Conservation (phyloP, 2,797 vertebrate genomes). For the Peromyscus attwateri region DNA sequence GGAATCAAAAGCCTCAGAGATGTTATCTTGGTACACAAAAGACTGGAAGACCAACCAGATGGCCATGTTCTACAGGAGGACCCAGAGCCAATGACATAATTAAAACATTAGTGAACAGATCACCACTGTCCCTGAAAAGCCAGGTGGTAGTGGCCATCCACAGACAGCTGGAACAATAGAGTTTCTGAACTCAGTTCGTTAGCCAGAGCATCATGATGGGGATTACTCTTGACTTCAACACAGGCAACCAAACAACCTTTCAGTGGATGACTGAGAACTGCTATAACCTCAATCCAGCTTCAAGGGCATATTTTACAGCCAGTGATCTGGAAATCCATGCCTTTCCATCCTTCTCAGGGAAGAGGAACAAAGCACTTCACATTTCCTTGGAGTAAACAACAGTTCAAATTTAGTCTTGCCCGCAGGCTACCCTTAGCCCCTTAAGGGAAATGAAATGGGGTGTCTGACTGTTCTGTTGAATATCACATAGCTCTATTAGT, state of each 20-base stretch:
- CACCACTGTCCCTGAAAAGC: not conserved
- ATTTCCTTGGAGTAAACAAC: not conserved
- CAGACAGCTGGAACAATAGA: not conserved
- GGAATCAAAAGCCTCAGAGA: slow-evolving; percentile 26
- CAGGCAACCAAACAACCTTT: not conserved
- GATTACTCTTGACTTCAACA: not conserved
- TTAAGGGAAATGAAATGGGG: not conserved
- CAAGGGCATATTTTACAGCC: not conserved
- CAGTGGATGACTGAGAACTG: not conserved
- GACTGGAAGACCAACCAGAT: not conserved
- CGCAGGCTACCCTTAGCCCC: not conserved
- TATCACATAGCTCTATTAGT: slow-evolving; percentile 1
- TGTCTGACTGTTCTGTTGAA: not conserved
- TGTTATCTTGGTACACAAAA: not conserved
- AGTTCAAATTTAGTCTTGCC: not conserved
- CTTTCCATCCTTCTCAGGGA: not conserved
- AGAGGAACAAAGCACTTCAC: not conserved
- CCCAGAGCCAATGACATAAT: not conserved
- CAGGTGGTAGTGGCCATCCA: not conserved
- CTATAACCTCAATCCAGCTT: not conserved
- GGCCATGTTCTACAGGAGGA: slow-evolving; percentile 2
- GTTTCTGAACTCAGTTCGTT: not conserved
- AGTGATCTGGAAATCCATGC: not conserved
- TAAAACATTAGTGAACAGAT: not conserved
- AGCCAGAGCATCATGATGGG: not conserved